Evolutionary conservation across 1,140 invertebrate species (phyloP).

Genomic region (Drosophila sulfurigaster): DNA sequence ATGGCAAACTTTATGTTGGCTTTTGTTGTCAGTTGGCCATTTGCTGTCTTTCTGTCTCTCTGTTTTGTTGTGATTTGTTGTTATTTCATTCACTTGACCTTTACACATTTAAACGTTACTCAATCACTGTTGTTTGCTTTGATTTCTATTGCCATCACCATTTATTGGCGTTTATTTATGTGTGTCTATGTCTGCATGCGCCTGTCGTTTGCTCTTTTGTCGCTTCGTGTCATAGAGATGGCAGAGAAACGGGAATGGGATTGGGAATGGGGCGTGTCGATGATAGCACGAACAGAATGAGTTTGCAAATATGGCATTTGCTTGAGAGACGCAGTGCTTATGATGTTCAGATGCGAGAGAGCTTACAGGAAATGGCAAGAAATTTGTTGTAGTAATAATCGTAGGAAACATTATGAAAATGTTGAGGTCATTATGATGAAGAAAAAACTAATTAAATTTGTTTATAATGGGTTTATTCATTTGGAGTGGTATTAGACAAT

Average conservation of each 20-base stretch:
- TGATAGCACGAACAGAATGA: constrained; percentile 9
- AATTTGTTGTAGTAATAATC: neutral
- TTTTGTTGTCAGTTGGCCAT: constrained; percentile 29
- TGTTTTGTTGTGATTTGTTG: constrained; percentile 34
- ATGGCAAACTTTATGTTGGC: constrained; percentile 26
- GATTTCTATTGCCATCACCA: constrained; percentile 59
- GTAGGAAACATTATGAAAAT: constrained; percentile 1
- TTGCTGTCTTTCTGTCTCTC: constrained; percentile 29
- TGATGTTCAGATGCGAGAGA: neutral
- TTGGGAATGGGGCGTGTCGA: constrained; percentile 5
- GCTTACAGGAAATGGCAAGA: neutral
- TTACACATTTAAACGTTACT: constrained; percentile 78
- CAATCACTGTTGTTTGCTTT: constrained; percentile 64
- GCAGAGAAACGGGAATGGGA: neutral
- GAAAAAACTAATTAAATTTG: neutral
- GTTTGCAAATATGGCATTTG: neutral
- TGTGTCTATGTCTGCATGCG: constrained; percentile 32
- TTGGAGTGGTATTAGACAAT: too few species aligned
- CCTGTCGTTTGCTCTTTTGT: constrained; percentile 29
- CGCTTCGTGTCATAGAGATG: constrained; percentile 30
- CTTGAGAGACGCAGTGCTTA: neutral
- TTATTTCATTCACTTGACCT: constrained; percentile 66
- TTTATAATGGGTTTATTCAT: too few species aligned
- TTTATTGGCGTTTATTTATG: constrained; percentile 78
- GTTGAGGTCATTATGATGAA: neutral